A percentile compares a stretch with the other conserved stretches of the same genome.
Evolutionary conservation across 30 jellyfish, hydroid and myxozoan genomes (phyloP).

Genomic region (Turritopsis rubra): DNA sequence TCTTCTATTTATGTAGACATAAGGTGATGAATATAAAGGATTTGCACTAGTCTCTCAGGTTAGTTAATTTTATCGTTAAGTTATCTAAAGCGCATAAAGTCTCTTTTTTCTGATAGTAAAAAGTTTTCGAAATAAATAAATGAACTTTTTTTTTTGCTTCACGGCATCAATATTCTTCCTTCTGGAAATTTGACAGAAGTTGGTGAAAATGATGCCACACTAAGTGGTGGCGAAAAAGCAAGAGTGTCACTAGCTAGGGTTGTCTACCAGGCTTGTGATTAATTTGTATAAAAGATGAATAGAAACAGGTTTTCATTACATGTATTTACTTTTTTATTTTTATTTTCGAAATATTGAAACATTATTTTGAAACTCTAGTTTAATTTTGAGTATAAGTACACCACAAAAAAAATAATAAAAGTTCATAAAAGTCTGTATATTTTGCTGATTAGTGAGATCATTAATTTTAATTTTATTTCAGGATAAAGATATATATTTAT

Average conservation of each 20-base stretch:
- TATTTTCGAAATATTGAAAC: no score
- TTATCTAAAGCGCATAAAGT: not conserved
- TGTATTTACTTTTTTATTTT: no score
- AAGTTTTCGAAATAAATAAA: no score
- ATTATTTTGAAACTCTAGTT: no score
- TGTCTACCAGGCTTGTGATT: conserved; percentile 64
- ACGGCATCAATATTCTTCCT: conserved; percentile 70
- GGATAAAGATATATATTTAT: conserved; percentile 73
- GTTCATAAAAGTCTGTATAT: no score
- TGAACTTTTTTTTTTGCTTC: not conserved
- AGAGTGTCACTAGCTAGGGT: conserved; percentile 93
- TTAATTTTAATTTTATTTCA: conserved; percentile 1
- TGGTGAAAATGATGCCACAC: conserved; percentile 90
- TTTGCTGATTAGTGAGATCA: not conserved
- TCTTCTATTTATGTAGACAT: conserved; percentile 29
- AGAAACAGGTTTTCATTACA: no score
- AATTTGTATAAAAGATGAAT: not conserved
- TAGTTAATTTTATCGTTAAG: not conserved
- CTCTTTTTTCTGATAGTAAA: not conserved
- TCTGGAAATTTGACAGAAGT: conserved; percentile 89
- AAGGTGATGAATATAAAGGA: conserved; percentile 58
- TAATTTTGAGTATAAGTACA: no score
- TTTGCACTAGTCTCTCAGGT: conserved; percentile 64
- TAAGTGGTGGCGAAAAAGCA: conserved; percentile 98
- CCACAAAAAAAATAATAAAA: no score